Evolutionary conservation across 2,888 invertebrate genomes (phyloP).

Genomic region (Metellina segmentata): DNA sequence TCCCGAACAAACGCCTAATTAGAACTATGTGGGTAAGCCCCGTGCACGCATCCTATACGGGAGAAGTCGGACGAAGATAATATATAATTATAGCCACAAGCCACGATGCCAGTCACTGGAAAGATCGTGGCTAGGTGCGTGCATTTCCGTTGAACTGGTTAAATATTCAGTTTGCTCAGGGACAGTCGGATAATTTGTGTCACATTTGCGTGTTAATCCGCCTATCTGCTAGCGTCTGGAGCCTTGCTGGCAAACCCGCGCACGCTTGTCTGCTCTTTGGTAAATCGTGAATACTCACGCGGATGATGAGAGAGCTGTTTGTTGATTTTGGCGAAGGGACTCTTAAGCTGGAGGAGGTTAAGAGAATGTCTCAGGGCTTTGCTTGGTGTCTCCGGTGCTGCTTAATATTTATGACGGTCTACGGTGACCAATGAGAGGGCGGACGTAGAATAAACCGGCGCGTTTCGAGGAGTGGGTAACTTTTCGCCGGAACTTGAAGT

Average conservation of each 20-base stretch:
- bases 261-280: conserved; percentile 55
- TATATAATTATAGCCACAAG: conserved; percentile 67
- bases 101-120: conserved; percentile 51
- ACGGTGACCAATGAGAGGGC: conserved; percentile 1
- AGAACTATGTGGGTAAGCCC: conserved; percentile 45
- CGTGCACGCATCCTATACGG: conserved; percentile 35
- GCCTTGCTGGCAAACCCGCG: conserved; percentile 6
- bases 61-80: conserved; percentile 62
- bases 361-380: not conserved
- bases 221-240: conserved; percentile 35
- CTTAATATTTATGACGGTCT: conserved; percentile 52
- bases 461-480: conserved; percentile 7
- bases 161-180: conserved; percentile 69
- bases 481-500: not conserved
- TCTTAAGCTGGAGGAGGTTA: conserved; percentile 6
- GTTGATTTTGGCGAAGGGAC: conserved; percentile 38
- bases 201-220: conserved; percentile 73
- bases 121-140: conserved; percentile 65
- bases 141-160: conserved; percentile 46
- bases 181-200: conserved; percentile 75
- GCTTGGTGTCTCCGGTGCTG: not conserved
- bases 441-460: conserved; percentile 37
- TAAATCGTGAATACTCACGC: conserved; percentile 58
- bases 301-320: conserved; percentile 39
- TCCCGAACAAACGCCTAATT: conserved; percentile 62